phyloP scores from a whole-genome alignment of 2,888 invertebrate species.

The Ectobius pallidus region DNA sequence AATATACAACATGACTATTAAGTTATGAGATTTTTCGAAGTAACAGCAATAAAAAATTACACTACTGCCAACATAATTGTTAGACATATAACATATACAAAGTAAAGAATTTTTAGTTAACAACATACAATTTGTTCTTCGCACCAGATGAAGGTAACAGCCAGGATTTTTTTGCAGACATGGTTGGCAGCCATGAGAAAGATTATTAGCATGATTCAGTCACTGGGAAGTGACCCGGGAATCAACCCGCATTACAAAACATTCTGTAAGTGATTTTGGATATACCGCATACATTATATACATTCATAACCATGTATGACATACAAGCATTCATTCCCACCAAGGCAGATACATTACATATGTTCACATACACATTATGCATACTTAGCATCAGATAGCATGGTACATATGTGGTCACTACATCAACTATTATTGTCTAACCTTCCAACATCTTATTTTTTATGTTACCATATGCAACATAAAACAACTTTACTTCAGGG shows the following conservation, averaged over 20 bases:
- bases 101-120: not conserved
- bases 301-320: not conserved
- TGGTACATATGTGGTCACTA: conserved; percentile 20
- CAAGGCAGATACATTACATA: not conserved
- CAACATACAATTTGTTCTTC: not conserved
- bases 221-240: not conserved
- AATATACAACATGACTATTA: conserved; percentile 21
- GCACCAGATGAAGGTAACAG: not conserved
- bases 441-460: conserved; percentile 10
- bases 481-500: not conserved
- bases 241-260: not conserved
- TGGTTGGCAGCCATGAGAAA: not conserved
- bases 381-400: not conserved
- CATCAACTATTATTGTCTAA: conserved; percentile 37
- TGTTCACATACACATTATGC: not conserved
- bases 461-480: not conserved
- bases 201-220: not conserved
- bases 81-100: not conserved
- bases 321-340: not conserved
- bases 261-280: not conserved
- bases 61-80: not conserved
- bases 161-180: not conserved
- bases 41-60: conserved; percentile 4
- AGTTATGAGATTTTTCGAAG: not conserved
- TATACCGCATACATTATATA: not conserved